Evolutionary conservation across 2,888 invertebrate genomes (phyloP), one percentile per base, ranked within the genome.

Genomic region (Drosophila nr. fundita): DNA sequence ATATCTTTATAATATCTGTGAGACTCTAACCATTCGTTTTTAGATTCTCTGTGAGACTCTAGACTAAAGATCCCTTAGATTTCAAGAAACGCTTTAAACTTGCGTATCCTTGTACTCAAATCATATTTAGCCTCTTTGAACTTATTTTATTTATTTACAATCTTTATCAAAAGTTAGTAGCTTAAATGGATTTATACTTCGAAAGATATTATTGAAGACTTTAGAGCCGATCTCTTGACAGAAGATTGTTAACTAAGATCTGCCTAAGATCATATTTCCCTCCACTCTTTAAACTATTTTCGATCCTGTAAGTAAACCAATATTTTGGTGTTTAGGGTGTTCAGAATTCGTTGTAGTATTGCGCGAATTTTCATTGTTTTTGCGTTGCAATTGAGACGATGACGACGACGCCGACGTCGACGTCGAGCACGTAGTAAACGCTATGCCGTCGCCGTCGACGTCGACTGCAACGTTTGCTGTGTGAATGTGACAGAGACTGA

Each of bases 321-420:
- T 10, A 21, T 21, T 42, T 42, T 42, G 3, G 8, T 45, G 8
- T 1, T n/a, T 1, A 73, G 63, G 1, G 57, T 15, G 40, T 67
- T 48, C 2, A 13, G 11, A 11, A 64, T 45, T 75, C 75, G 53
- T 5, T n/a, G 52, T 27, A 4, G 4, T 13, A 2, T 29, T 0
- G 0, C 24, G 6, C 3, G 10, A 1, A 4, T 4, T 24, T 10
- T 24, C 57, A 48, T 64, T 64, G 71, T 60, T 78, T 67, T 50
- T 73, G 68, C 68, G 27, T 52, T 65, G 80, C 71, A 82, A 72
- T 68, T 83, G 73, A 74, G 76, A 71, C 66, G 29, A 64, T 45
- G 76, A 15, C 50, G 60, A 49, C 57, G 48, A 21, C 52, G n/a
- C 2, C 50, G 30, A 15, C 52, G 30, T 0, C 30, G 30, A 30